Evolutionary conservation across 2,797 vertebrate species (phyloP).

Genomic region (Pseudochromis fuscus): DNA sequence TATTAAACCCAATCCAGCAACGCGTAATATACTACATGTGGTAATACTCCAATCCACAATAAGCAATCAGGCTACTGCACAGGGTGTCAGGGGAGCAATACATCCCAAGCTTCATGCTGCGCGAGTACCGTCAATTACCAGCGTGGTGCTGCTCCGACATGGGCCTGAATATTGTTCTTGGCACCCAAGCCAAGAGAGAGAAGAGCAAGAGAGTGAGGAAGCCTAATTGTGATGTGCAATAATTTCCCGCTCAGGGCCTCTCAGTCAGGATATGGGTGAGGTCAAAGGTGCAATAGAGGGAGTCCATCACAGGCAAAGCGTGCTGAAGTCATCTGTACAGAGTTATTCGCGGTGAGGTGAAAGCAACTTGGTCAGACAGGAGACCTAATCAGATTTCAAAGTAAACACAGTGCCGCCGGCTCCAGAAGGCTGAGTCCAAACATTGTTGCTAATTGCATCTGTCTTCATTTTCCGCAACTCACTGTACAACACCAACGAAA

Average conservation of each 20-base stretch:
- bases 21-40: conserved; percentile 76
- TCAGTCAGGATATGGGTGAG: conserved; percentile 69
- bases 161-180: conserved; percentile 80
- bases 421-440: conserved; percentile 77
- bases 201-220: conserved; percentile 65
- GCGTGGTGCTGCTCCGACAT: conserved; percentile 67
- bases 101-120: conserved; percentile 58
- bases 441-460: conserved; percentile 80
- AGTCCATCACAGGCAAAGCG: conserved; percentile 70
- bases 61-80: conserved; percentile 69
- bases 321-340: conserved; percentile 76
- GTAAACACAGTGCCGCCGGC: conserved; percentile 77
- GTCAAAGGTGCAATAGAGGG: conserved; percentile 76
- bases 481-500: conserved; percentile 73
- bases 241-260: conserved; percentile 72
- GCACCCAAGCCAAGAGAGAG: conserved; percentile 60
- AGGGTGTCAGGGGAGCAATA: conserved; percentile 75
- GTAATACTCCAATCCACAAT: conserved; percentile 70
- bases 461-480: conserved; percentile 83
- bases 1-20: conserved; percentile 76
- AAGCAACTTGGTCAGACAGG: conserved; percentile 78
- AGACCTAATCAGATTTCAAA: conserved; percentile 84
- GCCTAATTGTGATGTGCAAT: conserved; percentile 76
- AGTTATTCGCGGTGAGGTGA: conserved; percentile 76
- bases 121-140: conserved; percentile 70